Evolutionary conservation across 2,113 vertebrate genomes (phyloP).

Genomic region (Emberiza fucata): DNA sequence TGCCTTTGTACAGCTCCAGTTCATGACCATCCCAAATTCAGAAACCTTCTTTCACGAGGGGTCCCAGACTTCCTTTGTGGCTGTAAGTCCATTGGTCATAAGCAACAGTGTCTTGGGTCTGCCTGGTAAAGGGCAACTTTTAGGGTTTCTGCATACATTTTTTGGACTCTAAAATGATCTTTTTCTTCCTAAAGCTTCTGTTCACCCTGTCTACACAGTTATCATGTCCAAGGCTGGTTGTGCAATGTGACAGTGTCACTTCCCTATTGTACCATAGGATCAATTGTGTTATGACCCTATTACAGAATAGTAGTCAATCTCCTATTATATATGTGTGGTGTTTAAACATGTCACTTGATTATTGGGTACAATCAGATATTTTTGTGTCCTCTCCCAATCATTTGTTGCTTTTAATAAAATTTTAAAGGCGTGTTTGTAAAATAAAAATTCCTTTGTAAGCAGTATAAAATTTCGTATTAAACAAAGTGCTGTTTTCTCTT

Average conservation of each 20-base stretch:
- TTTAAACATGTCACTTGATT: background rate
- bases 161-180: background rate
- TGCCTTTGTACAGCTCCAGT: background rate
- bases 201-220: background rate
- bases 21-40: background rate
- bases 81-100: background rate
- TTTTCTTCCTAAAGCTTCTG: background rate
- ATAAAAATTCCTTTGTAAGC: background rate
- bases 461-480: background rate
- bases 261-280: background rate
- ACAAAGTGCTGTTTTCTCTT: background rate
- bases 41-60: background rate
- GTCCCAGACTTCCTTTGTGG: background rate
- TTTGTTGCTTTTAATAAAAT: background rate
- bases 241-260: background rate
- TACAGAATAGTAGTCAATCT: background rate
- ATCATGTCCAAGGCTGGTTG: background rate
- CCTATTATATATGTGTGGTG: background rate
- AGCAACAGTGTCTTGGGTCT: background rate
- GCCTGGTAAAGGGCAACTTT: background rate
- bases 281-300: background rate
- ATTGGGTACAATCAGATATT: background rate
- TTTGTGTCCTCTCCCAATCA: background rate
- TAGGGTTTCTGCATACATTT: background rate
- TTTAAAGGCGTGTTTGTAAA: background rate